These are phyloP conservation scores for Cyphomyrus discorhynchus DNA, from an alignment of 2,113 vertebrate genomes.

Conservation along the genomic window DNA sequence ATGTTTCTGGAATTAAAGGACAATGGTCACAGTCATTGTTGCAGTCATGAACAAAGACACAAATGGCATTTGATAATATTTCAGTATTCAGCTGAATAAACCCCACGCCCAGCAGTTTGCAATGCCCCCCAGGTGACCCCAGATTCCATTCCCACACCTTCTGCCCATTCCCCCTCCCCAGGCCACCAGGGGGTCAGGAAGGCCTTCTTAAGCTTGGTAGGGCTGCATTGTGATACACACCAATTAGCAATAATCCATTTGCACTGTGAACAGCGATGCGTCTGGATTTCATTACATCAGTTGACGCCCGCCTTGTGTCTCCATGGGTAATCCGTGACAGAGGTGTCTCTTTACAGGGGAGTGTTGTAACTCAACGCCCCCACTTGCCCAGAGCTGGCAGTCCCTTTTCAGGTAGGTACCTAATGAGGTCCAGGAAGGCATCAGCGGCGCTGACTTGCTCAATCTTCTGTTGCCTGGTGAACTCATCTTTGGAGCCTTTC, in stretches of 20 bases:
- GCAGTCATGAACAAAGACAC: background rate
- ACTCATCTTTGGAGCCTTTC: constrained; percentile 89
- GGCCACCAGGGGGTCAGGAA: background rate
- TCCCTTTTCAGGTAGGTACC: constrained; percentile 57
- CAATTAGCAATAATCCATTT: background rate
- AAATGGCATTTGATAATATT: background rate
- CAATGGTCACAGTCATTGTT: background rate
- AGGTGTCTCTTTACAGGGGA: background rate
- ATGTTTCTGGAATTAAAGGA: constrained; percentile 80
- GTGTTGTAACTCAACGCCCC: constrained; percentile 30
- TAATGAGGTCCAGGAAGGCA: constrained; percentile 94
- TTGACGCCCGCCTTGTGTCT: background rate
- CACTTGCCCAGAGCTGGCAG: constrained; percentile 40
- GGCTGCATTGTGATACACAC: background rate
- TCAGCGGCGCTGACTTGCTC: constrained; percentile 86
- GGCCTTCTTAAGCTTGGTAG: background rate
- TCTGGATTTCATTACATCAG: background rate
- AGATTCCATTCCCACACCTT: background rate
- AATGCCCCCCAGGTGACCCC: background rate
- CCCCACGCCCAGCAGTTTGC: background rate
- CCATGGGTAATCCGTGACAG: background rate
- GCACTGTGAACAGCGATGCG: background rate
- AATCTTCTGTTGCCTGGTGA: constrained; percentile 87
- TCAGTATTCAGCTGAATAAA: background rate
- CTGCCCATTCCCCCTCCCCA: background rate